phyloP scores from a whole-genome alignment of 2,797 vertebrate genomes.

The Telmatherina bonti region DNA sequence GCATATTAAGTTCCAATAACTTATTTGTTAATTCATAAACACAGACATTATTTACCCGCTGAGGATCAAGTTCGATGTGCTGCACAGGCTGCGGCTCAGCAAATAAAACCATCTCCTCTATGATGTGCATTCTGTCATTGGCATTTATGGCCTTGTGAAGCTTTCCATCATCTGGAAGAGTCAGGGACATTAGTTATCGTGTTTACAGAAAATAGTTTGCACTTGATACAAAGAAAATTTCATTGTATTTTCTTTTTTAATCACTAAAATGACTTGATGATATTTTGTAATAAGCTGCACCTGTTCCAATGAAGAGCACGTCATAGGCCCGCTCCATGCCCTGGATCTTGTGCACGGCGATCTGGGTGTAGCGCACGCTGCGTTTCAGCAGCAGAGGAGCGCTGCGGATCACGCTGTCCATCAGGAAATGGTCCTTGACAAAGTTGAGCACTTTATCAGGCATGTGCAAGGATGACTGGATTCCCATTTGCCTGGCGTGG shows the following conservation, averaged over 20 bases:
- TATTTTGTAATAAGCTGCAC: constrained; percentile 64
- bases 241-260: too few relatives aligned
- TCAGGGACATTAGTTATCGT: not conserved
- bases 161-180: constrained; percentile 86
- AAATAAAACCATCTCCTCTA: constrained; percentile 92
- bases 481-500: constrained; percentile 85
- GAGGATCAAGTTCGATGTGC: constrained; percentile 89
- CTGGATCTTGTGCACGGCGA: constrained; percentile 87
- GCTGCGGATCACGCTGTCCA: constrained; percentile 91
- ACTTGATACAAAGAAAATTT: too few relatives aligned
- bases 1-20: not conserved
- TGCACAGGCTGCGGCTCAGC: constrained; percentile 84
- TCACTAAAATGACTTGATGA: not conserved
- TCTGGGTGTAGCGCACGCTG: constrained; percentile 88
- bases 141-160: constrained; percentile 91
- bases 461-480: constrained; percentile 92
- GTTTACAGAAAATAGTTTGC: not conserved
- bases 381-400: constrained; percentile 87
- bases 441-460: constrained; percentile 95
- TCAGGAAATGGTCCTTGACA: constrained; percentile 96
- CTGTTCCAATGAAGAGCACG: constrained; percentile 92
- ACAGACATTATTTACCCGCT: constrained; percentile 76
- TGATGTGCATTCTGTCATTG: constrained; percentile 85
- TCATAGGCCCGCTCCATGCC: constrained; percentile 86
- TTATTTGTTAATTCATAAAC: not conserved